A percentile compares a stretch with the other conserved stretches of the same genome.
phyloP scores from a whole-genome alignment of 2,888 invertebrate genomes.

The Heliothis peltigera region DNA sequence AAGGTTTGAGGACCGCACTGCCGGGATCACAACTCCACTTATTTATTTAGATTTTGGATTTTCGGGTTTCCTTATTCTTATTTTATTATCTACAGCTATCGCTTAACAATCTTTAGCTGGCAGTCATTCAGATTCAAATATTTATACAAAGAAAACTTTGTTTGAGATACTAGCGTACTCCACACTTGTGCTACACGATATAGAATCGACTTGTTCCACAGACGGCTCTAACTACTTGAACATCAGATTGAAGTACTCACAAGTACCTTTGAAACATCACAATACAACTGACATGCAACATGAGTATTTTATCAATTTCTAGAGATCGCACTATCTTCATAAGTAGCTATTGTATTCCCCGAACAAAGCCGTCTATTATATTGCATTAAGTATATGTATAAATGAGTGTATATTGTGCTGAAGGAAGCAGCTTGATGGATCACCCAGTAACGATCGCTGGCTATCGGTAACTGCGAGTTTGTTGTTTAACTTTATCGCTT shows the following conservation, averaged over 20 bases:
- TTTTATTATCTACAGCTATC: too few relatives aligned
- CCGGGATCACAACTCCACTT: neutral
- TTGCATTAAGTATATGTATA: slow-evolving; percentile 11
- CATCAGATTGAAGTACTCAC: too few relatives aligned
- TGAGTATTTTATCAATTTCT: neutral
- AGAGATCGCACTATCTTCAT: neutral
- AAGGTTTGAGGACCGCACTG: neutral
- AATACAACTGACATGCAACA: neutral
- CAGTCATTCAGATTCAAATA: too few relatives aligned
- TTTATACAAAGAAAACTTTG: too few relatives aligned
- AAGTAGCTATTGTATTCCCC: neutral
- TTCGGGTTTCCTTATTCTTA: too few relatives aligned
- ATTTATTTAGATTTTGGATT: neutral
- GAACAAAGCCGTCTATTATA: neutral
- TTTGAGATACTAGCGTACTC: too few relatives aligned
- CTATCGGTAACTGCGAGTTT: slow-evolving; percentile 11
- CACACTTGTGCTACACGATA: too few relatives aligned
- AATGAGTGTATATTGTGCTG: slow-evolving; percentile 11
- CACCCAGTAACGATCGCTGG: slow-evolving; percentile 3
- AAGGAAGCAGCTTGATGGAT: slow-evolving; percentile 35
- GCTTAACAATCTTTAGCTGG: too few relatives aligned
- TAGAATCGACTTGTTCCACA: too few relatives aligned
- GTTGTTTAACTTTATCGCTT: slow-evolving; percentile 19
- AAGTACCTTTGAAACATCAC: neutral
- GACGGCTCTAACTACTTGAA: too few relatives aligned